Evolutionary conservation across 2,888 invertebrate species (phyloP).

Genomic region (Acanthacorydalis orientalis): DNA sequence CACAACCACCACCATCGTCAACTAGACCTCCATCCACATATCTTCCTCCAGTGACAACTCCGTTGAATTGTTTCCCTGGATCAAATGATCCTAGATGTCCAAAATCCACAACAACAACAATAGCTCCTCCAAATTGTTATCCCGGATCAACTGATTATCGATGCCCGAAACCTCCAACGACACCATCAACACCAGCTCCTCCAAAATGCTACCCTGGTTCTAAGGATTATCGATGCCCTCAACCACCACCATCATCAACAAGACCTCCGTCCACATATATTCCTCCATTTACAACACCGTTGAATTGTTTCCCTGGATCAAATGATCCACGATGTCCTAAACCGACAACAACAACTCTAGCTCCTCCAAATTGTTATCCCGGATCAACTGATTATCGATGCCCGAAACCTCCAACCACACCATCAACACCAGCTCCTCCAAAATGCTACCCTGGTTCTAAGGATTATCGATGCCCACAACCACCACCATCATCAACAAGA

Average conservation of each 20-base stretch:
- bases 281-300: no score
- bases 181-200: conserved; percentile 16
- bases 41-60: conserved; percentile 10
- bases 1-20: conserved; percentile 12
- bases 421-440: conserved; percentile 9
- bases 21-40: conserved; percentile 11
- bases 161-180: conserved; percentile 15
- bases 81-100: conserved; percentile 19
- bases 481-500: conserved; percentile 12
- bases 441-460: conserved; percentile 16
- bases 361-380: conserved; percentile 21
- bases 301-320: conserved; percentile 16
- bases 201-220: conserved; percentile 25
- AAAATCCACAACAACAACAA: conserved; percentile 23
- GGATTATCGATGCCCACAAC: conserved; percentile 15
- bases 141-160: conserved; percentile 22
- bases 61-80: conserved; percentile 21
- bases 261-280: no score
- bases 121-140: conserved; percentile 19
- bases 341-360: conserved; percentile 13
- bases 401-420: conserved; percentile 10
- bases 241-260: conserved; percentile 8
- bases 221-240: conserved; percentile 19
- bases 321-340: conserved; percentile 18
- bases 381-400: conserved; percentile 23